These are phyloP conservation scores for Acanthosepion lycidas DNA, from an alignment of 2,888 invertebrate species.

Conservation along the genomic window DNA sequence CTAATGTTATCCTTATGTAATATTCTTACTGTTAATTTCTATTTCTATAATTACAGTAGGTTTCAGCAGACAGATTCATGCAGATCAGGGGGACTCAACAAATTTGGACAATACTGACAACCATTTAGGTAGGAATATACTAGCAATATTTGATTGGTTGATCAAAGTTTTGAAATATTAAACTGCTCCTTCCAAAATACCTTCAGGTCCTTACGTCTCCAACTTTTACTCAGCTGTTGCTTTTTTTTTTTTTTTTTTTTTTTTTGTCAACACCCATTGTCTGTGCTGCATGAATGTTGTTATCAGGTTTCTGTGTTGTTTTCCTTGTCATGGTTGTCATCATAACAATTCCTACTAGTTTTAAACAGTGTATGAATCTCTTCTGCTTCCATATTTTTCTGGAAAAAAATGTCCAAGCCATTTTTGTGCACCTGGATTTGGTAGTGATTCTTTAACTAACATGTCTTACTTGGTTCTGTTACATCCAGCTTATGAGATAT, in stretches of 20 bases:
- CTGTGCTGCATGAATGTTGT: neutral
- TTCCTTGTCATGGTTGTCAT: neutral
- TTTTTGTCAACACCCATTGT: neutral
- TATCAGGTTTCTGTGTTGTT: neutral
- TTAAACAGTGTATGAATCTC: neutral
- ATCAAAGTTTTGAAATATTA: neutral
- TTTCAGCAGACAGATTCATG: slow-evolving; percentile 43
- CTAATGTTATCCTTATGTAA: neutral
- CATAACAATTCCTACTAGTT: neutral
- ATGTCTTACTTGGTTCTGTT: too few species aligned
- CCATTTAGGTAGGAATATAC: slow-evolving; percentile 41
- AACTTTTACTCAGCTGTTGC: too few species aligned
- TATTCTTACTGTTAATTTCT: slow-evolving; percentile 17
- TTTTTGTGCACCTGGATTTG: neutral
- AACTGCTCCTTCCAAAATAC: neutral
- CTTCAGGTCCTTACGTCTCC: neutral
- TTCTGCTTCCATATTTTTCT: neutral
- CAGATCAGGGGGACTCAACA: slow-evolving; percentile 42
- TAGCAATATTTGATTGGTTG: slow-evolving; percentile 34
- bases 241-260: neutral
- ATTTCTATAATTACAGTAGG: slow-evolving; percentile 45
- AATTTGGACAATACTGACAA: slow-evolving; percentile 37
- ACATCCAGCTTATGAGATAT: too few species aligned
- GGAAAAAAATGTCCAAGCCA: neutral
- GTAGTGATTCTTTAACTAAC: too few species aligned